phyloP scores from a whole-genome alignment of 2,113 vertebrate species.

The Clarias batrachus region DNA sequence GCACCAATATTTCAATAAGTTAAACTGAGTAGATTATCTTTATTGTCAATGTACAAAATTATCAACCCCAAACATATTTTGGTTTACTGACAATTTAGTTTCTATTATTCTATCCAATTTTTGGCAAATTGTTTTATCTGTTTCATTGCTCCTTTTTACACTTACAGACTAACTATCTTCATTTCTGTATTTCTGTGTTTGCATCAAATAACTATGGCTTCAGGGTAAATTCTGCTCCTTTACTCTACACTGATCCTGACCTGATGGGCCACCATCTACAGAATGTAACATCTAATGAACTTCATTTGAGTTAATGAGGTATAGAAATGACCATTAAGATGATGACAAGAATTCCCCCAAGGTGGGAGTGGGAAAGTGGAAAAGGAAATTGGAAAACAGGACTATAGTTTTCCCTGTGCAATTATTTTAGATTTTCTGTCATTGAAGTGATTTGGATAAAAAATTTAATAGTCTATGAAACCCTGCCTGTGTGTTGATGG shows the following conservation, averaged over 20 bases:
- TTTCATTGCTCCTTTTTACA: neutral
- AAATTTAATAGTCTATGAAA: neutral
- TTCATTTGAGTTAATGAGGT: conserved; percentile 8
- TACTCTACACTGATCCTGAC: neutral
- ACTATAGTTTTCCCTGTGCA: neutral
- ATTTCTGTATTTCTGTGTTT: neutral
- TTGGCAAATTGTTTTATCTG: neutral
- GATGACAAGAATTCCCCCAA: neutral
- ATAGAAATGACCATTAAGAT: neutral
- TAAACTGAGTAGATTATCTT: too few relatives aligned
- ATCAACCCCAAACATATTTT: neutral
- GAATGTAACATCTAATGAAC: neutral
- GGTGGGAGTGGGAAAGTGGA: neutral
- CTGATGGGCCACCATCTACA: neutral
- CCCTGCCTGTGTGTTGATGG: neutral
- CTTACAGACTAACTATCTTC: neutral
- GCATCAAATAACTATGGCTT: neutral
- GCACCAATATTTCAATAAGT: neutral
- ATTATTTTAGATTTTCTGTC: neutral
- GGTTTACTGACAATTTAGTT: neutral
- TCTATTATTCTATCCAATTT: neutral
- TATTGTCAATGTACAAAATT: neutral
- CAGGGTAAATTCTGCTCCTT: neutral
- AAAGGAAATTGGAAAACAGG: neutral
- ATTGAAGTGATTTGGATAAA: neutral